Conservation (phyloP, 2,888 invertebrate species). For the Beris morrisii region DNA sequence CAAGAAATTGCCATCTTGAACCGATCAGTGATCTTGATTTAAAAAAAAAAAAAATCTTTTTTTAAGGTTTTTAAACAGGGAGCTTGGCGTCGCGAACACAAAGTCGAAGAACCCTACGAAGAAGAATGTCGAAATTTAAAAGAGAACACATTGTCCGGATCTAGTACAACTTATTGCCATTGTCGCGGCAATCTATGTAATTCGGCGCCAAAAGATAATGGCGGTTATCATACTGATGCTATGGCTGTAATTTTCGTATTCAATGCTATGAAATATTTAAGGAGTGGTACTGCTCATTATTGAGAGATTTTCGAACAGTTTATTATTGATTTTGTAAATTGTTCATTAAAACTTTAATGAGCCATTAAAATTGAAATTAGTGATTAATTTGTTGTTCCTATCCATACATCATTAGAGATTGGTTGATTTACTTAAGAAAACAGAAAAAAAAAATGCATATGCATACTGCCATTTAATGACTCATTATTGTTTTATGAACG, state of each 20-base stretch:
- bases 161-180: constrained; percentile 65
- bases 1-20: no score
- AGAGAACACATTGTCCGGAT: constrained; percentile 60
- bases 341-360: no score
- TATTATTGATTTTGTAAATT: no score
- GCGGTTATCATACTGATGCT: constrained; percentile 61
- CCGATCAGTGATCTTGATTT: no score
- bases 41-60: neutral
- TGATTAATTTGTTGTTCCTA: no score
- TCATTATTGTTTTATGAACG: no score
- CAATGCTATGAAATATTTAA: constrained; percentile 64
- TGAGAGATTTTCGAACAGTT: neutral
- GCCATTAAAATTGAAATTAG: no score
- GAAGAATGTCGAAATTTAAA: constrained; percentile 70
- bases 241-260: constrained; percentile 66
- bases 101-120: constrained; percentile 69
- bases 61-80: constrained; percentile 63
- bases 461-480: no score
- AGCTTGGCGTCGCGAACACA: constrained; percentile 66
- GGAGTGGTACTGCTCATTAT: constrained; percentile 46
- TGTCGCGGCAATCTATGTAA: constrained; percentile 77
- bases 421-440: no score
- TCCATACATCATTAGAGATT: no score
- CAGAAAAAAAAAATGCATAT: no score
- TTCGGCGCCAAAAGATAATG: constrained; percentile 56